Conservation (phyloP, 2,888 invertebrate genomes). For the Lasioglossum lativentre region DNA sequence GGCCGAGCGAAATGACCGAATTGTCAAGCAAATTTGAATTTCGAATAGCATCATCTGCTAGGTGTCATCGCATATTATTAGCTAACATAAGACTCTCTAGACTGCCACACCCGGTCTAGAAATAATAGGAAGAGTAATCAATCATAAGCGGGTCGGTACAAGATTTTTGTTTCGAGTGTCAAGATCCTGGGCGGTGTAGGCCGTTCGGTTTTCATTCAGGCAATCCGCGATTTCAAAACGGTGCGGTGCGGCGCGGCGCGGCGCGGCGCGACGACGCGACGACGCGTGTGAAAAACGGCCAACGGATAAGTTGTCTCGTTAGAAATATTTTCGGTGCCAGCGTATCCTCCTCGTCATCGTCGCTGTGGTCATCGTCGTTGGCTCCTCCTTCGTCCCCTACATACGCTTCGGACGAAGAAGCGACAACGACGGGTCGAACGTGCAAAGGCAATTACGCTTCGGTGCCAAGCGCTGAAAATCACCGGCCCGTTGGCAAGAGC, state of each 20-base stretch:
- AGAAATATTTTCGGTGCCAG: conserved; percentile 61
- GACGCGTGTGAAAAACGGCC: conserved; percentile 19
- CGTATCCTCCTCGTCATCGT: conserved; percentile 42
- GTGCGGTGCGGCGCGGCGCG: background rate
- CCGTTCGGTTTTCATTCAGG: conserved; percentile 6
- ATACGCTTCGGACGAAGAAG: conserved; percentile 47
- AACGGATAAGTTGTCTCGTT: conserved; percentile 56
- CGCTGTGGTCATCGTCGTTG: background rate
- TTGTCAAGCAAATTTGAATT: background rate
- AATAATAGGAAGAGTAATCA: conserved; percentile 36
- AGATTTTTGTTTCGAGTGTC: conserved; percentile 22
- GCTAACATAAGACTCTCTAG: background rate
- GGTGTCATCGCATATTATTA: background rate
- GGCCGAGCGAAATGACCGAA: background rate
- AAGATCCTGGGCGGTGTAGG: background rate
- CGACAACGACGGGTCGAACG: conserved; percentile 50
- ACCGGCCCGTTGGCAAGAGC: conserved; percentile 73
- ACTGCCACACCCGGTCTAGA: conserved; percentile 2
- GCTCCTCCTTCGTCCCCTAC: conserved; percentile 26
- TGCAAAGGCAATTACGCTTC: conserved; percentile 63
- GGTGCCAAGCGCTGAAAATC: conserved; percentile 78
- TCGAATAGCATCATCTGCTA: background rate
- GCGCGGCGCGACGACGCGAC: background rate
- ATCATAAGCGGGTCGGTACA: conserved; percentile 20
- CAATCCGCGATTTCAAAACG: conserved; percentile 5